A percentile compares a stretch with the other conserved stretches of the same genome.
phyloP scores from a whole-genome alignment of 2,797 vertebrate genomes.

The Notolabrus celidotus region DNA sequence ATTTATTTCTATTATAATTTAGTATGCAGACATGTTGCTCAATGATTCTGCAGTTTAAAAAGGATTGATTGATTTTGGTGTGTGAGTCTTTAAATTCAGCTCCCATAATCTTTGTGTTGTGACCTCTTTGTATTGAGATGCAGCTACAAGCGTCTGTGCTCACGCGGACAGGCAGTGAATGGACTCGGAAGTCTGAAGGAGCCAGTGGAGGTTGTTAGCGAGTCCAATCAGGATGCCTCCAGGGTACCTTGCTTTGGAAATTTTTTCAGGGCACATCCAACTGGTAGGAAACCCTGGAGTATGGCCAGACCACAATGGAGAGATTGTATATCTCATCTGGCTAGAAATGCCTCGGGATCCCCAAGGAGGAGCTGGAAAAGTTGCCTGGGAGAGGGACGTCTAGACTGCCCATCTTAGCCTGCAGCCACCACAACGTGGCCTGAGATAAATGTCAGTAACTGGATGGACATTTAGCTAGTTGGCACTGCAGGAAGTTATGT shows the following conservation, averaged over 20 bases:
- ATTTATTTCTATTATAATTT: no score
- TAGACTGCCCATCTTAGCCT: not conserved
- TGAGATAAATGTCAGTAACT: not conserved
- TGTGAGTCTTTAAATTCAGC: not conserved
- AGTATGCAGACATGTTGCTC: no score
- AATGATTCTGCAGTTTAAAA: not conserved
- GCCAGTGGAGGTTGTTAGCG: not conserved
- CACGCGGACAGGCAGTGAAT: not conserved
- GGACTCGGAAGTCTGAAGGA: not conserved
- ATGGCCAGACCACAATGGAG: not conserved
- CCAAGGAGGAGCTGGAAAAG: not conserved
- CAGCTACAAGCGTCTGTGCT: not conserved
- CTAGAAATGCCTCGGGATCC: slow-evolving; percentile 1
- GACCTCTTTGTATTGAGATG: not conserved
- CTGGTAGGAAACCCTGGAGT: not conserved
- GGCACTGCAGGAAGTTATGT: not conserved
- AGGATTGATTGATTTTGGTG: not conserved
- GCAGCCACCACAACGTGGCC: slow-evolving; percentile 1
- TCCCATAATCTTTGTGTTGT: not conserved
- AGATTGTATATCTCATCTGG: not conserved
- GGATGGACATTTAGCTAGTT: not conserved
- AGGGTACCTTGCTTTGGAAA: not conserved
- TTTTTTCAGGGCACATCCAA: not conserved
- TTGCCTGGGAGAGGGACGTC: not conserved
- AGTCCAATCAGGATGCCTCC: not conserved